phyloP scores from a whole-genome alignment of 2,888 invertebrate species.

The Cremastinae sp. region DNA sequence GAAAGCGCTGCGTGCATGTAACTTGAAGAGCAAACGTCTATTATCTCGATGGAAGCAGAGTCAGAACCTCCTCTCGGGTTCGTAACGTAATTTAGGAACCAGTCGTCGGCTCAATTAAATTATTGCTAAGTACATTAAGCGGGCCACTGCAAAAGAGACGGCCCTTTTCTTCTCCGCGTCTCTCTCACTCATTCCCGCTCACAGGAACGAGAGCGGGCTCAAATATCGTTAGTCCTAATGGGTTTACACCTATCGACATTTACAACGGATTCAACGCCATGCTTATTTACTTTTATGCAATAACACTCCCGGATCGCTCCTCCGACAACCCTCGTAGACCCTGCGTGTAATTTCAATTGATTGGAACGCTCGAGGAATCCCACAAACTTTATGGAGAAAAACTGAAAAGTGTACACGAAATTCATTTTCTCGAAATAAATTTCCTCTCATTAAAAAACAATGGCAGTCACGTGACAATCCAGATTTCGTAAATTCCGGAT shows the following conservation, averaged over 20 bases:
- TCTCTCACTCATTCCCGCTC: conserved; percentile 29
- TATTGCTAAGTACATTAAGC: conserved; percentile 80
- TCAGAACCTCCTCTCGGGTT: conserved; percentile 65
- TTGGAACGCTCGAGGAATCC: too few species aligned
- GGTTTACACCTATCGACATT: conserved; percentile 64
- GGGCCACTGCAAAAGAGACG: conserved; percentile 65
- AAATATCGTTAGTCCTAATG: conserved; percentile 78
- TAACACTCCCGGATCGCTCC: neutral
- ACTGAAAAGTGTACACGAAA: too few species aligned
- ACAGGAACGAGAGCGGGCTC: conserved; percentile 59
- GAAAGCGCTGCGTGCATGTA: conserved; percentile 50
- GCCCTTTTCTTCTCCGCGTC: conserved; percentile 64
- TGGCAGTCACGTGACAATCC: too few species aligned
- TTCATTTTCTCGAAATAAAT: too few species aligned
- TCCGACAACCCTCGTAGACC: too few species aligned
- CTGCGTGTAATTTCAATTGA: too few species aligned
- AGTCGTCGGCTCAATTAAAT: conserved; percentile 77
- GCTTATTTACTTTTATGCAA: neutral
- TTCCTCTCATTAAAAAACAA: too few species aligned
- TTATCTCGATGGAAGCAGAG: conserved; percentile 54
- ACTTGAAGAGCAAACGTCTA: conserved; percentile 54
- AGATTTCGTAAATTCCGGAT: too few species aligned
- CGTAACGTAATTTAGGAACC: conserved; percentile 68
- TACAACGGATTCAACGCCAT: neutral
- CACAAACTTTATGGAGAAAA: too few species aligned